Evolutionary conservation across 1,140 invertebrate genomes (phyloP).

Genomic region (Pemphigus obesinymphae): DNA sequence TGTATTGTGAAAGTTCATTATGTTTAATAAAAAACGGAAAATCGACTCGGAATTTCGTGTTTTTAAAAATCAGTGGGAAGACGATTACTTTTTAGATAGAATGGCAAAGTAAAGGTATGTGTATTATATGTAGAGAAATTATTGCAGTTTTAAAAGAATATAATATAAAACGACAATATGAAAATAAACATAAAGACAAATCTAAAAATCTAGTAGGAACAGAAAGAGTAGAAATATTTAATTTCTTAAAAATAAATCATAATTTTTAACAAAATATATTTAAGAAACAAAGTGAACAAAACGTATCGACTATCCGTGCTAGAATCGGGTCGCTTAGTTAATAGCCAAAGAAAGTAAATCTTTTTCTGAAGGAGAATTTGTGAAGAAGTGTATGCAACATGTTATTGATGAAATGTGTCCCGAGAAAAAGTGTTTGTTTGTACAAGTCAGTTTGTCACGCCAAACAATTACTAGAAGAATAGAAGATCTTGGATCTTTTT

Average conservation of each 20-base stretch:
- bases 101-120: too few relatives aligned
- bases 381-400: background rate
- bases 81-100: too few relatives aligned
- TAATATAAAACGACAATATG: too few relatives aligned
- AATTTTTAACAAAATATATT: too few relatives aligned
- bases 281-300: too few relatives aligned
- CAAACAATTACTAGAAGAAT: too few relatives aligned
- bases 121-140: too few relatives aligned
- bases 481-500: too few relatives aligned
- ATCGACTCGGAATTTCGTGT: background rate
- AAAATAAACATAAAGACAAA: conserved; percentile 38
- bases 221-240: too few relatives aligned
- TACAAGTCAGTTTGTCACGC: background rate
- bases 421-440: background rate
- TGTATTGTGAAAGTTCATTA: conserved; percentile 4
- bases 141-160: conserved; percentile 42
- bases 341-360: conserved; percentile 6
- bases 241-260: too few relatives aligned
- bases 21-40: background rate
- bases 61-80: too few relatives aligned
- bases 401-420: background rate
- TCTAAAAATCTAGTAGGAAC: too few relatives aligned
- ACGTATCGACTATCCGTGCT: background rate
- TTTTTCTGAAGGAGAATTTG: conserved; percentile 10
- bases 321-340: background rate